Base-by-base conservation (phyloP, 23 tunicate species). In the Trididemnum miniatum region DNA sequence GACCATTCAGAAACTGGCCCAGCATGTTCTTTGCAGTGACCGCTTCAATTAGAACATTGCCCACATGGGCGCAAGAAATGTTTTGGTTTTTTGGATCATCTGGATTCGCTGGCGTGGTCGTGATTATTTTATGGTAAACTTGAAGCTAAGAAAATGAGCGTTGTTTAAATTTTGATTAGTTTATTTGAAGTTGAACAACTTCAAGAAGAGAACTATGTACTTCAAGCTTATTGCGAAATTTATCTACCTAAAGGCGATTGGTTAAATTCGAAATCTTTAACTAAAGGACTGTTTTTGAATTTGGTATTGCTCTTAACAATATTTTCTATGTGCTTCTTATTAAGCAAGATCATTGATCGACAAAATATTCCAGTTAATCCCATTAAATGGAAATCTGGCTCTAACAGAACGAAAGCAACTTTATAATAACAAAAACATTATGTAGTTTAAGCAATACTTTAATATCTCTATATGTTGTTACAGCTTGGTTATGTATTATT, bases 31-130 rank as follows among this genome's bases (percentile, higher is more conserved):
- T 32, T 4, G 81, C 89, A 25, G 71, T 91, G 1, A 85, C 90
- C 20, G 37, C 72, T 25, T 65, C 79, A 34, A 83, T 82, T 1
- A 38, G 51, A 31, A 52, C 59, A 0, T 51, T 81, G 1, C 93
- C 98, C 23, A 51, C 27, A 15, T 84, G 89, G 89, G 40, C 85
- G 35, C 88, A 62, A 30, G 65, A 67, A 18, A 84, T 88, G 35
- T 84, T 93, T 65, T 88, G 89, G 89, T 93, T 93, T 65, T 50
- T 93, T 28, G 93, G 98, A 5, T 93, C 98, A 3, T 59, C 89
- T 28, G 93, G 93, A 54, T 93, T 88, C 63, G 85, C 90, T 0
- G 67, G 80, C 28, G 85, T 93, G 18, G 34, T 93, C 66, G 86
- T 79, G 18, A 74, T 93, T 18, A 80, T 93, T 2, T 35, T 93